Evolutionary conservation across 2,113 vertebrate species (phyloP).

Genomic region (Tenebrosternarchus preto): DNA sequence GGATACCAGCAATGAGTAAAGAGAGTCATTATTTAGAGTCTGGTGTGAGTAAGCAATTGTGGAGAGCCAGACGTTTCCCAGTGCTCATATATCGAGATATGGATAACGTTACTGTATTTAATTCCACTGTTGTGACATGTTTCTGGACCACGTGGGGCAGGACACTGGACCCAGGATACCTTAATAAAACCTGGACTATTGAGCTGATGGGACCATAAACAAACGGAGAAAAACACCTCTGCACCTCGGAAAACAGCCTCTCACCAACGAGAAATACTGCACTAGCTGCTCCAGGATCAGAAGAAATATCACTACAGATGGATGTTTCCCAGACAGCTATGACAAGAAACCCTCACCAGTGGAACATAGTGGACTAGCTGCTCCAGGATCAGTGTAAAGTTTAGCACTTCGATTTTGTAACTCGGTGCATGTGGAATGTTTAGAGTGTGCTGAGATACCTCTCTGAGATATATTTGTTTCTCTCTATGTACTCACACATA

Average conservation of each 20-base stretch:
- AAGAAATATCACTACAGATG: no score
- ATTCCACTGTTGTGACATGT: neutral
- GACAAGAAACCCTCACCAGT: no score
- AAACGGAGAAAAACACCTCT: no score
- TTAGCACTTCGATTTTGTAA: neutral
- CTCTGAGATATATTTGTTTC: neutral
- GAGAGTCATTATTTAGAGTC: neutral
- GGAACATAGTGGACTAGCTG: no score
- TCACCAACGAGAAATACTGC: neutral
- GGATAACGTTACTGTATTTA: neutral
- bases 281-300: neutral
- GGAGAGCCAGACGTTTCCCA: neutral
- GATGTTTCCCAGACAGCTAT: no score
- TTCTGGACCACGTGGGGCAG: neutral
- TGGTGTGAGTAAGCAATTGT: neutral
- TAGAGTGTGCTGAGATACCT: neutral
- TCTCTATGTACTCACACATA: neutral
- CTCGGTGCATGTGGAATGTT: neutral
- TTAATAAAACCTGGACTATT: neutral
- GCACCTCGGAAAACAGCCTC: neutral
- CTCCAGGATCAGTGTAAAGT: no score
- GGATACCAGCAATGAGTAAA: neutral
- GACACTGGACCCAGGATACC: neutral
- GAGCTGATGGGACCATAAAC: conserved; percentile 4
- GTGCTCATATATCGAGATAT: neutral